Conservation (phyloP, 2,113 vertebrate genomes). For the Sylvilagus bachmani region DNA sequence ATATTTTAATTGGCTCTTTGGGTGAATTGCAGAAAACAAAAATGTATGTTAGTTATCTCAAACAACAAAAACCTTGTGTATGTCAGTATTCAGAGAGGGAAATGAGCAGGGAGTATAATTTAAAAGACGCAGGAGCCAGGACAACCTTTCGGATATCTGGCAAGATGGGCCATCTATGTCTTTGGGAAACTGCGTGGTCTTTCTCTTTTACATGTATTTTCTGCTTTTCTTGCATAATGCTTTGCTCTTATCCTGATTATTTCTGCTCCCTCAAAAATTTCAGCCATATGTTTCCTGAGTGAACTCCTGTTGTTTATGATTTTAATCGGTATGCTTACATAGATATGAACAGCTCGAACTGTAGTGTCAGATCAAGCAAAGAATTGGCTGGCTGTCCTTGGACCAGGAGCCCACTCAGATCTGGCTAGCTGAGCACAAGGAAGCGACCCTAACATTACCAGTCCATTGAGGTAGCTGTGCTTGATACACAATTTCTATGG, state of each 20-base stretch:
- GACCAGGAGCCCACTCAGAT: neutral
- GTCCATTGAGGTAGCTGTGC: neutral
- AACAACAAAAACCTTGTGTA: neutral
- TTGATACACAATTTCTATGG: neutral
- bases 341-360: neutral
- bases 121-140: neutral
- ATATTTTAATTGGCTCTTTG: conserved; percentile 13
- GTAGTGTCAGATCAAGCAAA: neutral
- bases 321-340: neutral
- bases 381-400: neutral
- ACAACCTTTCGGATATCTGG: neutral
- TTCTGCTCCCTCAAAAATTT: neutral
- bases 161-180: neutral
- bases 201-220: neutral
- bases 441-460: neutral
- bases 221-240: neutral
- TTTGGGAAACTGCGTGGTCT: neutral
- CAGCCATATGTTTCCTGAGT: neutral
- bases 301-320: neutral
- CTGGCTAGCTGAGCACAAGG: neutral
- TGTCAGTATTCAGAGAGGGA: neutral
- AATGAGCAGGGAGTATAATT: neutral
- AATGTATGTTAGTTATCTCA: neutral
- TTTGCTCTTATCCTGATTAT: neutral
- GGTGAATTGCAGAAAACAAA: neutral